A percentile compares a stretch with the other conserved stretches of the same genome.
These are phyloP conservation scores for Brachirus orientalis DNA, from an alignment of 2,113 vertebrate genomes.

Conservation along the genomic window DNA sequence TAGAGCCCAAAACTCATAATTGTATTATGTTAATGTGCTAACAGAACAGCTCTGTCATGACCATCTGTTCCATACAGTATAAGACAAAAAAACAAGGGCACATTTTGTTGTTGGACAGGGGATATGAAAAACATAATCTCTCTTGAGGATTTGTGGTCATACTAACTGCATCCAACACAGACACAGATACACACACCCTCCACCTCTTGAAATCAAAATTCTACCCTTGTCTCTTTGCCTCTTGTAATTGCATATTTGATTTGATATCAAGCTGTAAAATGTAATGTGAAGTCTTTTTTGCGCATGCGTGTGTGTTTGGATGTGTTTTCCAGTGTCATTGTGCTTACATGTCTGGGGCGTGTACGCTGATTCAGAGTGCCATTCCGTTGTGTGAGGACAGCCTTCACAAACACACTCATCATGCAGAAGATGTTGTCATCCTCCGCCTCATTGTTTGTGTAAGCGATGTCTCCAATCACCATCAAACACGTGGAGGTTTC, in stretches of 20 bases:
- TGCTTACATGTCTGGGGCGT: slow-evolving; percentile 51
- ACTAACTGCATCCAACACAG: background rate
- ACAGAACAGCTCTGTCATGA: background rate
- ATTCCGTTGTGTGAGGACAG: slow-evolving; percentile 89
- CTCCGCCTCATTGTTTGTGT: slow-evolving; percentile 85
- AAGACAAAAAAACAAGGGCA: too few relatives aligned
- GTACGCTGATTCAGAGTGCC: slow-evolving; percentile 95
- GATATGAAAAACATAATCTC: too few relatives aligned
- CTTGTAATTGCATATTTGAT: slow-evolving; percentile 33
- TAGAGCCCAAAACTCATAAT: background rate
- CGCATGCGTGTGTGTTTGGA: slow-evolving; percentile 57
- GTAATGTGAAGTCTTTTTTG: slow-evolving; percentile 66
- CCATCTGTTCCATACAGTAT: too few relatives aligned
- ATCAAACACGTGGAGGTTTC: slow-evolving; percentile 71
- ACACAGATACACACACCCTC: background rate
- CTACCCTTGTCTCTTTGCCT: slow-evolving; percentile 14
- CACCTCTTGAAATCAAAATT: background rate
- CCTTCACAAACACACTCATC: slow-evolving; percentile 94
- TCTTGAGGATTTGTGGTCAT: too few relatives aligned
- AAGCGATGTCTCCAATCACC: slow-evolving; percentile 85
- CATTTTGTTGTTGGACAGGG: too few relatives aligned
- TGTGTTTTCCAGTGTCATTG: slow-evolving; percentile 47
- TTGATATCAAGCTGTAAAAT: slow-evolving; percentile 70
- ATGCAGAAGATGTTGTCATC: slow-evolving; percentile 86
- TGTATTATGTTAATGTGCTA: background rate